A percentile compares a stretch with the other conserved stretches of the same genome.
phyloP scores from a whole-genome alignment of 2,888 invertebrate genomes.

The Doris montereyensis region DNA sequence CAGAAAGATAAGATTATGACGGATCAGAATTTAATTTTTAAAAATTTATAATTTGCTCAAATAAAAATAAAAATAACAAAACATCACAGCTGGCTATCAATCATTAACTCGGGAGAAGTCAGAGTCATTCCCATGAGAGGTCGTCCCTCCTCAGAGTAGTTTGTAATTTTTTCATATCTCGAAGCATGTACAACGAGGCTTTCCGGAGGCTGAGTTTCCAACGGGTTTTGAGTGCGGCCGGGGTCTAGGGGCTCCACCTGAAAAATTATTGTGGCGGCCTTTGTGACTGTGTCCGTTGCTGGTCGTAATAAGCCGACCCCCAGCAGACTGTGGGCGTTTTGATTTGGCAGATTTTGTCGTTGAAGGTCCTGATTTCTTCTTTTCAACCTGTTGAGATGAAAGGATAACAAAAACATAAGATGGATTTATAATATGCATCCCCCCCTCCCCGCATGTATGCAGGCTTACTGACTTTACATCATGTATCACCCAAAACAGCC shows the following conservation, averaged over 20 bases:
- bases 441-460: too few species aligned
- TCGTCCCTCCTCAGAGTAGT: slow-evolving; percentile 69
- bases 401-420: too few species aligned
- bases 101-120: not conserved
- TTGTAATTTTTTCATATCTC: slow-evolving; percentile 70
- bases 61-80: too few species aligned
- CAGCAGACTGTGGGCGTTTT: slow-evolving; percentile 36
- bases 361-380: not conserved
- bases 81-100: too few species aligned
- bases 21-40: too few species aligned
- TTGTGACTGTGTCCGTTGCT: not conserved
- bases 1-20: too few species aligned
- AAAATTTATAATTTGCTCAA: too few species aligned
- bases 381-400: not conserved
- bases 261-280: not conserved
- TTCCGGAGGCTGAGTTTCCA: slow-evolving; percentile 1
- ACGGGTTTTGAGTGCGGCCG: not conserved
- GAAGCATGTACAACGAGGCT: slow-evolving; percentile 60
- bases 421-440: too few species aligned
- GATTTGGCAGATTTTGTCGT: slow-evolving; percentile 16
- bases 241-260: slow-evolving; percentile 11
- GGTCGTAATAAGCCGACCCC: slow-evolving; percentile 22
- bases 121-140: slow-evolving; percentile 63
- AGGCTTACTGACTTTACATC: too few species aligned
- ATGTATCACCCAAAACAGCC: too few species aligned